A percentile compares a stretch with the other conserved stretches of the same genome.
phyloP scores from a whole-genome alignment of 2,797 vertebrate species.

The Ataeniobius toweri region DNA sequence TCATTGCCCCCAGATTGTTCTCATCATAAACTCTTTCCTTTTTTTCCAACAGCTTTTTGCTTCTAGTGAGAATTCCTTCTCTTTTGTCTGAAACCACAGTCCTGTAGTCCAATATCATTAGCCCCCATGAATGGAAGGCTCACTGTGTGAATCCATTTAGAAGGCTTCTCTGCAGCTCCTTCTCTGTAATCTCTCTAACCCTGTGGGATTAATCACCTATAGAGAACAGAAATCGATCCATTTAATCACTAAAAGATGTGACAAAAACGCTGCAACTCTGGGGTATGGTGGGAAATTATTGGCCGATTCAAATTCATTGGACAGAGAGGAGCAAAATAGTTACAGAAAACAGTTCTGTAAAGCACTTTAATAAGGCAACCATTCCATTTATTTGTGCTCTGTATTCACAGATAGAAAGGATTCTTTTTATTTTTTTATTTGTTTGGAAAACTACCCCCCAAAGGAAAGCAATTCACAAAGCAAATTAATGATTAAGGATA shows the following conservation, averaged over 20 bases:
- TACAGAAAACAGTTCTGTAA: slow-evolving; percentile 38
- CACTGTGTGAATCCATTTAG: slow-evolving; percentile 74
- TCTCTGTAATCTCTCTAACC: slow-evolving; percentile 72
- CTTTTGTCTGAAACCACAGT: slow-evolving; percentile 34
- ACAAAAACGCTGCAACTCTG: slow-evolving; percentile 66
- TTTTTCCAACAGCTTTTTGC: slow-evolving; percentile 19
- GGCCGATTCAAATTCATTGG: slow-evolving; percentile 71
- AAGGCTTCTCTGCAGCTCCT: slow-evolving; percentile 55
- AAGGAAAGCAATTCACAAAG: slow-evolving; percentile 35
- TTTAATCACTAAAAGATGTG: slow-evolving; percentile 77
- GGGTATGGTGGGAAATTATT: slow-evolving; percentile 73
- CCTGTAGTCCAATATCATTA: slow-evolving; percentile 74
- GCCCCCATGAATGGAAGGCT: slow-evolving; percentile 64
- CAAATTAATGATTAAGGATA: slow-evolving; percentile 40
- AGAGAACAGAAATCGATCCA: slow-evolving; percentile 76
- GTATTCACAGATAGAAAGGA: slow-evolving; percentile 24
- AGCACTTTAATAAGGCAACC: slow-evolving; percentile 58
- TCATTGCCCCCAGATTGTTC: slow-evolving; percentile 18
- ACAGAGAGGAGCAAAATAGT: slow-evolving; percentile 19
- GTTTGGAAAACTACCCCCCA: slow-evolving; percentile 15
- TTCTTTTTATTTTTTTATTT: slow-evolving; percentile 59
- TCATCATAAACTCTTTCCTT: slow-evolving; percentile 13
- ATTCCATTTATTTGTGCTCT: slow-evolving; percentile 47
- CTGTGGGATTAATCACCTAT: slow-evolving; percentile 77
- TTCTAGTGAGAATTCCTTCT: slow-evolving; percentile 50